Conservation (phyloP, 2,797 vertebrate genomes). For the Lacerta bilineata region DNA sequence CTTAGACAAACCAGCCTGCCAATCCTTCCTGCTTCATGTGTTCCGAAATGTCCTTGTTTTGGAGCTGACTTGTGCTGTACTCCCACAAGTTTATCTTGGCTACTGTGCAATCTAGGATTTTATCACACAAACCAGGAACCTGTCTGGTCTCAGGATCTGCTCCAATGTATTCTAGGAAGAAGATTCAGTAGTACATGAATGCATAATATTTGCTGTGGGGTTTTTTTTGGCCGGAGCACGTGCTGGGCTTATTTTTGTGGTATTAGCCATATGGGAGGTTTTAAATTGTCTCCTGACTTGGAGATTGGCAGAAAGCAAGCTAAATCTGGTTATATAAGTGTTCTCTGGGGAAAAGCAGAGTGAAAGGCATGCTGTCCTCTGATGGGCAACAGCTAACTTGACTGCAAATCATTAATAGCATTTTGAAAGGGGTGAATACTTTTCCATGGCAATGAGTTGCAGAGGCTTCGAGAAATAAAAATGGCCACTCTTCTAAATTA, state of each 20-base stretch:
- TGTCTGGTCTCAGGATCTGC: slow-evolving; percentile 60
- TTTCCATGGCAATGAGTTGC: slow-evolving; percentile 20
- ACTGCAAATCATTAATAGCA: slow-evolving; percentile 22
- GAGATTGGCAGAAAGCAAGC: slow-evolving; percentile 61
- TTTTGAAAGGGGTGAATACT: slow-evolving; percentile 33
- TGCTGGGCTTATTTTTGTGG: slow-evolving; percentile 68
- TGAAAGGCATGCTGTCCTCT: slow-evolving; percentile 56
- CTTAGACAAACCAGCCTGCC: not conserved
- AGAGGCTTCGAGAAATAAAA: slow-evolving; percentile 40
- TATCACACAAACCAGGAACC: slow-evolving; percentile 53
- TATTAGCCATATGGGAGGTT: slow-evolving; percentile 72
- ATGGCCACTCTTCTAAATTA: slow-evolving; percentile 27
- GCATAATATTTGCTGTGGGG: slow-evolving; percentile 77
- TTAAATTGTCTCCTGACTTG: slow-evolving; percentile 71
- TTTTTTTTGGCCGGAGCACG: slow-evolving; percentile 72
- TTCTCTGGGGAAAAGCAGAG: slow-evolving; percentile 50
- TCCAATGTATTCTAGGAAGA: slow-evolving; percentile 67
- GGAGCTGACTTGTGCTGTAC: not conserved
- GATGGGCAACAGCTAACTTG: slow-evolving; percentile 34
- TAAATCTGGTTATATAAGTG: slow-evolving; percentile 62
- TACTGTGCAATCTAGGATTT: slow-evolving; percentile 37
- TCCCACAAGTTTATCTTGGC: not conserved
- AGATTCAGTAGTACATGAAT: slow-evolving; percentile 72
- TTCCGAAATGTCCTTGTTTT: not conserved
- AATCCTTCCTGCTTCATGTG: not conserved